Evolutionary conservation across 1,140 invertebrate genomes (phyloP), one percentile per base, ranked within the genome.

Genomic region (Hormaphis cornu): DNA sequence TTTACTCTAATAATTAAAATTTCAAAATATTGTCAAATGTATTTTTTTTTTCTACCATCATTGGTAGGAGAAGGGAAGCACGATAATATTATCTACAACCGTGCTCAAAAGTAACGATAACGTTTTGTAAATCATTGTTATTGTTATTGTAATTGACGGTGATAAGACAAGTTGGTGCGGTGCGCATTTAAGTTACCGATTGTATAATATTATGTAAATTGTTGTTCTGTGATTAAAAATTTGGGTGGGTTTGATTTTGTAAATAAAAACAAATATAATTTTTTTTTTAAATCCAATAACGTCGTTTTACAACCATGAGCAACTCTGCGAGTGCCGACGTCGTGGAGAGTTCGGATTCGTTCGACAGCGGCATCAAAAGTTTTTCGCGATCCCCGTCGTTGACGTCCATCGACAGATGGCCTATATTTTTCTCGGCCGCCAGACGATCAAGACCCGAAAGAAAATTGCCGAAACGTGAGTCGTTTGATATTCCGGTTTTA

Each of bases 391-490:
- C 71, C 28, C 71, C 71, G 9, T 71, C 71, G 3, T 26, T 71
- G 24, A 69, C 63, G 5, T 71, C 71, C 20, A 48, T 71, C 22
- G 71, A 71, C n/a, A 53, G 61, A 26, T 71, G 71, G 71, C 71
- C 71, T 18, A 42, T 54, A 48, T 69, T 71, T 52, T 69, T 71
- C 26, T 53, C 66, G 14, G 56, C 69, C 7, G 48, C 44, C 5
- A 69, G 53, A 20, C 54, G 46, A 48, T 16, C 63, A 18, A 71
- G 33, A 52, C 40, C 35, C 4, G 70, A 71, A 20, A 26, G 26
- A 48, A 63, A 63, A 30, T 28, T 63, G 44, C 37, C 59, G 1
- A 63, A 63, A 48, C 22, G 59, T 63, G 20, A 63, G 59, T 63
- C 10, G 9, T 33, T 52, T 26, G 26, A 37, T 37, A 37, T 37